Conservation (phyloP, 2,113 vertebrate species). For the Strix aluco region DNA sequence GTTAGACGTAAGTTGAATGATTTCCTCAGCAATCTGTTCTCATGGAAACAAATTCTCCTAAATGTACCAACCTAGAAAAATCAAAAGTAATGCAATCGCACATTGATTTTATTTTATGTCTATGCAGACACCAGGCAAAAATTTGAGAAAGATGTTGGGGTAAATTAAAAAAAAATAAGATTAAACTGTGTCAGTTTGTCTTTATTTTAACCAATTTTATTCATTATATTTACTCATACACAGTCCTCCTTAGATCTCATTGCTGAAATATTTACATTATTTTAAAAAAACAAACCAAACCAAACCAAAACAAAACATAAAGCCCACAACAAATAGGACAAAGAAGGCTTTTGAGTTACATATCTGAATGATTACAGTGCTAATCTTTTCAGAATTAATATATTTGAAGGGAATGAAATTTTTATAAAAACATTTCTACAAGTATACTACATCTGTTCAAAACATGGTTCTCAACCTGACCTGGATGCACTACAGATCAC, state of each 20-base stretch:
- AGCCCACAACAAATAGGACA: neutral
- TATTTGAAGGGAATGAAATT: neutral
- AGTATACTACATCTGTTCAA: neutral
- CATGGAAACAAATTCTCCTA: constrained; percentile 52
- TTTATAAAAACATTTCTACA: neutral
- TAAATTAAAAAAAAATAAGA: neutral
- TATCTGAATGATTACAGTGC: neutral
- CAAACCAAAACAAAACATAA: too few relatives aligned
- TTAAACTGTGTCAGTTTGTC: neutral
- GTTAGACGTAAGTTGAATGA: neutral
- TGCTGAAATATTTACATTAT: neutral
- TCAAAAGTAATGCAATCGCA: constrained; percentile 19
- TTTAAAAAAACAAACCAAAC: neutral
- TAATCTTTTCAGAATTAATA: neutral
- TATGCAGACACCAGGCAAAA: neutral
- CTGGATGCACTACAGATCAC: neutral
- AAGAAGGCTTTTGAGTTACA: neutral
- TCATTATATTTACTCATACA: neutral
- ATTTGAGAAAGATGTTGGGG: neutral
- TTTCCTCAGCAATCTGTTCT: constrained; percentile 36
- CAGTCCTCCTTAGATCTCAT: neutral
- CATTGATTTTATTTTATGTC: constrained; percentile 11
- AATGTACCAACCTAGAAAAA: constrained; percentile 9
- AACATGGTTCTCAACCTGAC: neutral
- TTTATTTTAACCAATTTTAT: neutral